Conservation (phyloP, 2,113 vertebrate species). For the Puffinus mauretanicus region DNA sequence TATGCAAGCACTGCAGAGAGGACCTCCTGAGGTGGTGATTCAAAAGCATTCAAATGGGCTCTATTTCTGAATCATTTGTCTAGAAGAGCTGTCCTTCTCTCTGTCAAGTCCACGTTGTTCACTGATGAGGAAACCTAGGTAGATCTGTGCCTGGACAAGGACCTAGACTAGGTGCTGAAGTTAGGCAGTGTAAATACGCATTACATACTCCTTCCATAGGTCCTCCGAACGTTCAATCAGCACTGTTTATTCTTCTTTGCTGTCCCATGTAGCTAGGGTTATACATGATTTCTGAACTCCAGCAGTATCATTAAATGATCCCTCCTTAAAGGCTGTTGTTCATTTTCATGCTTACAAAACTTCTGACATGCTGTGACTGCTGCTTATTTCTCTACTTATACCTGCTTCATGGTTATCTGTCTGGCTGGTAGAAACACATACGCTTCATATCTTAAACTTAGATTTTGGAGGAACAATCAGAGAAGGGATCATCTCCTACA, state of each 20-base stretch:
- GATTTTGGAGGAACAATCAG: background rate
- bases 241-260: background rate
- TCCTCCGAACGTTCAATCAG: background rate
- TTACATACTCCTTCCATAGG: background rate
- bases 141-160: background rate
- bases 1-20: background rate
- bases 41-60: background rate
- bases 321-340: background rate
- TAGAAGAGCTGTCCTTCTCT: background rate
- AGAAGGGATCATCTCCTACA: background rate
- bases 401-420: background rate
- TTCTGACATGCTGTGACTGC: background rate
- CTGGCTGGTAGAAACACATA: background rate
- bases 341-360: background rate
- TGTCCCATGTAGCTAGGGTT: background rate
- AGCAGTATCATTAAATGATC: background rate
- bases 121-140: background rate
- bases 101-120: background rate
- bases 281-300: background rate
- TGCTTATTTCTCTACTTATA: background rate
- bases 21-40: background rate
- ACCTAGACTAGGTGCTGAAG: background rate
- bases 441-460: background rate
- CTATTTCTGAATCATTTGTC: background rate
- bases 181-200: background rate